Base-by-base conservation (phyloP, 53 echinoderm and acorn worm genomes). In the Arbacia lixula region DNA sequence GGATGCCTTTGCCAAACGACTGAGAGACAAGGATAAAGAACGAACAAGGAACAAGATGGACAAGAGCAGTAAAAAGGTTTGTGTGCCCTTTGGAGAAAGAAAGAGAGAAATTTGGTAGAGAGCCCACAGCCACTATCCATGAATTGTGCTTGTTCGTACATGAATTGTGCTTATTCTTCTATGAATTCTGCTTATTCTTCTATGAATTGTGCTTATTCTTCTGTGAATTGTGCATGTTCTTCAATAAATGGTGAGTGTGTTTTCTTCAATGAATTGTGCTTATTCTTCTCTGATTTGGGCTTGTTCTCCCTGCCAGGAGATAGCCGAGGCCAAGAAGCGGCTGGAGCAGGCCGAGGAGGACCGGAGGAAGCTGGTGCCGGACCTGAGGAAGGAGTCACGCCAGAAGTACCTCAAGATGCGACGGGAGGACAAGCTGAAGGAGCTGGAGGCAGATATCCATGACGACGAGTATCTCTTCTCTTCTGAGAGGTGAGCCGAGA, bases 391-490 rank as follows among this genome's bases (percentile, higher is more conserved):
- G 53, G 67, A 61, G 31, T 97, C 98, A 2, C 68, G 98, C 14
- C 83, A 94, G 77, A 84, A 92, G 36, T 97, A 97, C 76, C 86
- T 97, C 33, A 94, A 94, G 88, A 92, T 86, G 80, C 76, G 98
- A 66, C 89, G 89, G 53, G 92, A 85, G 20, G 94, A 94, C 67
- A 97, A 97, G 49, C 64, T 97, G 21, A 88, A 94, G 34, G 98
- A 97, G 62, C 31, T 97, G 6, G 98, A 94, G 50, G 92, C 90
- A 0, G 98, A 97, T 43, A 90, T 97, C 41, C 72, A 41, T 5
- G 98, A 97, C 68, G 98, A 97, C 3, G 98, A 97, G 42, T 97
- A 97, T 74, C 88, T 97, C 5, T 97, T 92, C 84, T 68, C 94
- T 12, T 42, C 78, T 24, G 86, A 89, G 26, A 90, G 92, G 98